Conservation (phyloP, 2,888 invertebrate genomes). For the Neoscelio sp. region DNA sequence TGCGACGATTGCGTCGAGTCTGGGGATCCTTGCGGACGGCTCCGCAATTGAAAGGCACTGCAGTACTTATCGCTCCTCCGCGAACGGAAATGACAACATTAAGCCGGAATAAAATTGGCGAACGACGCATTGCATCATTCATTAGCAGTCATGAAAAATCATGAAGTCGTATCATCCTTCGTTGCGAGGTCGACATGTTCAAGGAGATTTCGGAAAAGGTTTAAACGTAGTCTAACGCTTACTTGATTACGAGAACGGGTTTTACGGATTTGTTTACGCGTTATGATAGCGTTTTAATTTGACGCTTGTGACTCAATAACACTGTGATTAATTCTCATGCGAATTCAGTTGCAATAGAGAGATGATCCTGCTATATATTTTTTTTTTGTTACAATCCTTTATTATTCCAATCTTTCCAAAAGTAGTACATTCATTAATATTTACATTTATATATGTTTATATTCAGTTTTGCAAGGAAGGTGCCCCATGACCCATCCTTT, state of each 20-base stretch:
- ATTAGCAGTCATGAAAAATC: conserved; percentile 64
- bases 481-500: too few relatives aligned
- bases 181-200: conserved; percentile 60
- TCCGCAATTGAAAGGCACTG: conserved; percentile 60
- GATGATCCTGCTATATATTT: conserved; percentile 40
- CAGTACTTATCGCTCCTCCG: conserved; percentile 57
- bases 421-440: too few relatives aligned
- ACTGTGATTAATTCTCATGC: conserved; percentile 14
- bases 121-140: conserved; percentile 62
- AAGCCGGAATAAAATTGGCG: conserved; percentile 61
- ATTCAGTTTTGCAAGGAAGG: too few relatives aligned
- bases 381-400: conserved; percentile 8
- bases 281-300: conserved; percentile 54
- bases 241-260: conserved; percentile 40
- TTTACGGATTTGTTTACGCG: conserved; percentile 53
- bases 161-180: conserved; percentile 66
- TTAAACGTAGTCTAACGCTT: conserved; percentile 37
- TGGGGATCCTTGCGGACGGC: conserved; percentile 57
- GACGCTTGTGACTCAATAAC: conserved; percentile 40
- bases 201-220: conserved; percentile 67
- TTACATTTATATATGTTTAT: too few relatives aligned
- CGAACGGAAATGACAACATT: conserved; percentile 64
- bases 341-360: conserved; percentile 15
- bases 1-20: conserved; percentile 46
- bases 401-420: too few relatives aligned